Conservation (phyloP, 2,113 vertebrate genomes). For the Stegostoma tigrinum region DNA sequence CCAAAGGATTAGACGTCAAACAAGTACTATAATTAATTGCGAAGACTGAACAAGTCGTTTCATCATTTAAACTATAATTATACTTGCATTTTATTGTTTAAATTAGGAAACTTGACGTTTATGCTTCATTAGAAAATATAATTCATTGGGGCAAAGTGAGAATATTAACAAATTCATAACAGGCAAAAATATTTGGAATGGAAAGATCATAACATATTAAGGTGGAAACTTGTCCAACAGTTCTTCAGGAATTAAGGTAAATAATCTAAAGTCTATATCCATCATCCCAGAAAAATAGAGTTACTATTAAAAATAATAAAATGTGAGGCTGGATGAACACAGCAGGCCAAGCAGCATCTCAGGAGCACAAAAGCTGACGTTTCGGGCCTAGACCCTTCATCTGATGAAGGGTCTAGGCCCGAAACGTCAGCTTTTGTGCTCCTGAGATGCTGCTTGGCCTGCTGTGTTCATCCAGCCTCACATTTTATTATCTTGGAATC, state of each 20-base stretch:
- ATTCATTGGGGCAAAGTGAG: not conserved
- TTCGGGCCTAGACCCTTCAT: too few species aligned
- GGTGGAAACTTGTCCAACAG: not conserved
- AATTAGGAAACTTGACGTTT: not conserved
- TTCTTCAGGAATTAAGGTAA: not conserved
- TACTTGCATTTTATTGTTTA: constrained; percentile 18
- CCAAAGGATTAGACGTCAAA: not conserved
- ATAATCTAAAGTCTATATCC: not conserved
- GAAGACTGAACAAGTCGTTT: not conserved
- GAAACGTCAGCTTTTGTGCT: too few species aligned
- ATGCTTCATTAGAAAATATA: constrained; percentile 10
- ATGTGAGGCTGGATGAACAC: too few species aligned
- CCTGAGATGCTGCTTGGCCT: too few species aligned
- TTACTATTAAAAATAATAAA: not conserved
- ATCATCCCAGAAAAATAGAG: not conserved
- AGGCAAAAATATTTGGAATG: not conserved
- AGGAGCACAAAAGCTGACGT: too few species aligned
- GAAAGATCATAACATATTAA: not conserved
- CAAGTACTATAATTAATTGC: not conserved
- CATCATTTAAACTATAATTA: not conserved
- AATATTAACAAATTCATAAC: not conserved
- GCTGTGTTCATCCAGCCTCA: too few species aligned
- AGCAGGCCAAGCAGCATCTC: too few species aligned
- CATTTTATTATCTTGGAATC: too few species aligned
- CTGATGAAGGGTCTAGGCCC: too few species aligned